A percentile compares a stretch with the other conserved stretches of the same genome.
Evolutionary conservation across 1,140 invertebrate genomes (phyloP).

Genomic region (Spodoptera litura): DNA sequence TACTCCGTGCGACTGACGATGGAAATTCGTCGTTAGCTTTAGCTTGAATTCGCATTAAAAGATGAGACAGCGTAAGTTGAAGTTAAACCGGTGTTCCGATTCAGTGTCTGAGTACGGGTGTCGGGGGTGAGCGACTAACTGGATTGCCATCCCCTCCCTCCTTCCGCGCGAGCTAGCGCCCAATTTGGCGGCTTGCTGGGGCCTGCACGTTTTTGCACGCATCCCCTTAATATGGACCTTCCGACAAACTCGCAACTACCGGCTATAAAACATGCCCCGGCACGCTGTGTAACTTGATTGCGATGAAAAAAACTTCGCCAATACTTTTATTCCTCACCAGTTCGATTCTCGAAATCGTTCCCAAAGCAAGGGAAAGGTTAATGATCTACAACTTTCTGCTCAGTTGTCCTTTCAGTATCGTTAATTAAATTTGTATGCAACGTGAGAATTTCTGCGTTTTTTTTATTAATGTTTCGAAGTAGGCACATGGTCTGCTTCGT

Average conservation of each 20-base stretch:
- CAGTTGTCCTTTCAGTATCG: constrained; percentile 35
- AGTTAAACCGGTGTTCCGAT: constrained; percentile 47
- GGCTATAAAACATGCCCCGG: constrained; percentile 47
- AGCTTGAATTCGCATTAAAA: constrained; percentile 35
- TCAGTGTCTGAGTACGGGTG: constrained; percentile 30
- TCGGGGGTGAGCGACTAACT: constrained; percentile 52
- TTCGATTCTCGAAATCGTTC: constrained; percentile 39
- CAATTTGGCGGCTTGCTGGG: constrained; percentile 55
- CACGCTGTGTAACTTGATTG: constrained; percentile 42
- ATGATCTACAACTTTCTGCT: constrained; percentile 45
- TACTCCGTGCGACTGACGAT: not conserved
- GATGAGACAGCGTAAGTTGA: constrained; percentile 42
- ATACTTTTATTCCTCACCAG: too few relatives aligned
- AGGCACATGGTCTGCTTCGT: too few relatives aligned
- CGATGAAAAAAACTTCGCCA: constrained; percentile 47
- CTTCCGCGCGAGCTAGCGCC: constrained; percentile 56
- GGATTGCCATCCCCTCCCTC: constrained; percentile 51
- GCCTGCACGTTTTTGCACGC: constrained; percentile 59
- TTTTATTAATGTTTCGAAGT: too few relatives aligned
- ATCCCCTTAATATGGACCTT: constrained; percentile 55
- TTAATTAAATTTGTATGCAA: constrained; percentile 40
- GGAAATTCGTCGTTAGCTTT: constrained; percentile 44
- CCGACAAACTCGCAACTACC: constrained; percentile 38
- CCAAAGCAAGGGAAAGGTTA: constrained; percentile 38
- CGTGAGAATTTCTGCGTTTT: constrained; percentile 5